phyloP scores from a whole-genome alignment of 2,113 vertebrate species.

The Chascanopsetta lugubris region DNA sequence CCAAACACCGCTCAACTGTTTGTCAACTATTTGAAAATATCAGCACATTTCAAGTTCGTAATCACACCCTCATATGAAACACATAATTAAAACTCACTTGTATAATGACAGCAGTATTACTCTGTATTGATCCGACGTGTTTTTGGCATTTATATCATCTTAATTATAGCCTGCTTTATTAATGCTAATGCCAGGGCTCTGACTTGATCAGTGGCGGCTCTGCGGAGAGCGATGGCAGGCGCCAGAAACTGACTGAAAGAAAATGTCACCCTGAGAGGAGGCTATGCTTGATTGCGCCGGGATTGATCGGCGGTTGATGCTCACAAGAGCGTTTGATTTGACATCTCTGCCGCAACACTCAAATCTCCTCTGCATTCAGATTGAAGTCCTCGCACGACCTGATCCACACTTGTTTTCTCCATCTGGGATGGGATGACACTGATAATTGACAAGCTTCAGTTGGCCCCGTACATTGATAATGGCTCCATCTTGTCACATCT shows the following conservation, averaged over 20 bases:
- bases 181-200: slow-evolving; percentile 8
- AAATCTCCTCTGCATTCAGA: slow-evolving; percentile 70
- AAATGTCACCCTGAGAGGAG: slow-evolving; percentile 74
- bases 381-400: slow-evolving; percentile 60
- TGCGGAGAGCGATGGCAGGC: slow-evolving; percentile 42
- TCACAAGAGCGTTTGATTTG: slow-evolving; percentile 78
- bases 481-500: slow-evolving; percentile 15
- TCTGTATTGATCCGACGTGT: not conserved
- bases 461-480: slow-evolving; percentile 38
- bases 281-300: slow-evolving; percentile 71
- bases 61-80: not conserved
- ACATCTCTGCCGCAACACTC: slow-evolving; percentile 66
- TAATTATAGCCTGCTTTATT: slow-evolving; percentile 34
- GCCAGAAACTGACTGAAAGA: slow-evolving; percentile 55
- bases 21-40: not conserved
- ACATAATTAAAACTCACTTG: not conserved
- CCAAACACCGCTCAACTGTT: not conserved
- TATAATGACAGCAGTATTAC: not conserved
- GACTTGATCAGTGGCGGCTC: slow-evolving; percentile 40
- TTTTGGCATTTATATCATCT: slow-evolving; percentile 22
- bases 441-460: slow-evolving; percentile 65
- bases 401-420: slow-evolving; percentile 62
- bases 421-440: slow-evolving; percentile 49
- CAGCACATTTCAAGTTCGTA: not conserved
- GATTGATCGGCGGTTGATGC: slow-evolving; percentile 74